Base-by-base conservation (phyloP, 2,113 vertebrate genomes). In the Mastomys natalensis region DNA sequence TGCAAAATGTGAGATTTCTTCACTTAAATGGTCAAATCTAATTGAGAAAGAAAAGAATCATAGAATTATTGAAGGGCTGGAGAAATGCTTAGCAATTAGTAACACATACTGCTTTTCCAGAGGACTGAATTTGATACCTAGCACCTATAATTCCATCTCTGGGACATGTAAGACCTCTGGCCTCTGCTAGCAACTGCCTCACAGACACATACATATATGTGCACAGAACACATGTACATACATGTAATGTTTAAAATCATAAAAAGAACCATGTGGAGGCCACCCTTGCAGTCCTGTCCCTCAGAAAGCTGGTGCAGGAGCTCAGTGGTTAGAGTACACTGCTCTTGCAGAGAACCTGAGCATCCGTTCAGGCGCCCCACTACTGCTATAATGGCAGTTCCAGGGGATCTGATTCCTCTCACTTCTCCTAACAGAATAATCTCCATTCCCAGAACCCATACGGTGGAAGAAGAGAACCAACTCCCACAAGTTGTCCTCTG, bases 41-140 rank as follows among this genome's bases (percentile, higher is more conserved):
- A 74, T 58, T 66, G 17, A 85, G 17, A 96, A 94, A 40, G 2
- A 68, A 80, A 86, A 88, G 74, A 89, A 73, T 24, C n/a, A 91
- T 34, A 93, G 45, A 94, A 95, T 58, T 2, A 81, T 40, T 73
- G n/a, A 87, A 87, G n/a, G 24, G 13, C n/a, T 84, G 22, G 13
- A 84, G 24, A 84, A 37, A 31, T 62, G n/a, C 24, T 62, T 82
- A 60, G n/a, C 19, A 2, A 37, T 82, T 43, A 45, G 43, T n/a
- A 62, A 40, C 40, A 43, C n/a, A 43, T 17, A 62, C 58, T 62
- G 3, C 22, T 62, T 26, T 62, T 62, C n/a, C n/a, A 82, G 37
- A 60, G 81, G 22, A 29, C 24, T 24, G 34, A 7, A 17, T 82
- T 58, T 82, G n/a, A 26, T 60, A 40, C 12, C 55, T 60, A 60